phyloP scores from a whole-genome alignment of 2,797 vertebrate genomes.

The Mus spretus region DNA sequence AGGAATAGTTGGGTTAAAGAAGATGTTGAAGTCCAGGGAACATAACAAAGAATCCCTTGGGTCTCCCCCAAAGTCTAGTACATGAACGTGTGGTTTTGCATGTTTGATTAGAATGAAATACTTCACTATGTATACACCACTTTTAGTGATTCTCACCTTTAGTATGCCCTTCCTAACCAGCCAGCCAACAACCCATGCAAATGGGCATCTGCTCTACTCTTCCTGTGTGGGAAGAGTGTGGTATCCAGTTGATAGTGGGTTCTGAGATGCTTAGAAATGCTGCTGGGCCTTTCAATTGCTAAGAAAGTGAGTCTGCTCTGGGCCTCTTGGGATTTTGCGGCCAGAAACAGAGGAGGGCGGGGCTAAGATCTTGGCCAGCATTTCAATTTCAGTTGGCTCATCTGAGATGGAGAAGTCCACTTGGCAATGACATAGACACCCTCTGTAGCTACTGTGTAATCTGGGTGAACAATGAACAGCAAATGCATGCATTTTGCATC shows the following conservation, averaged over 20 bases:
- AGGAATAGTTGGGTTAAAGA: not conserved
- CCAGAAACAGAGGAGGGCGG: not conserved
- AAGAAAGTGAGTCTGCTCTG: not conserved
- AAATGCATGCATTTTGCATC: not conserved
- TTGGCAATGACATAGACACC: too few species aligned
- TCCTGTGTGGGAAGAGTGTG: not conserved
- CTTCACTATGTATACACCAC: not conserved
- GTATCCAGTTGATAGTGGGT: not conserved
- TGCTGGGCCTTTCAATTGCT: not conserved
- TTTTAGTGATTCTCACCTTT: conserved; percentile 27
- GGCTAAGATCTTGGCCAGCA: not conserved
- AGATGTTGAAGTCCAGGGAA: conserved; percentile 5
- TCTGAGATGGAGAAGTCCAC: not conserved
- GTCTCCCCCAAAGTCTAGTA: conserved; percentile 12
- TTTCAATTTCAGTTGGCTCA: not conserved
- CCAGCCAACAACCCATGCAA: not conserved
- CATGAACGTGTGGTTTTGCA: not conserved
- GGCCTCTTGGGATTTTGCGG: not conserved
- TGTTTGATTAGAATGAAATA: conserved; percentile 63
- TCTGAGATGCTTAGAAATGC: not conserved
- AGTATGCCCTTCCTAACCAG: not conserved
- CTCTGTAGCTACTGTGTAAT: not conserved
- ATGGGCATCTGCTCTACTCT: not conserved
- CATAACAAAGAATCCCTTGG: conserved; percentile 12
- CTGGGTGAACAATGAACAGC: accelerated